Conservation (phyloP, 2,888 invertebrate species). For the Aphidius colemani region DNA sequence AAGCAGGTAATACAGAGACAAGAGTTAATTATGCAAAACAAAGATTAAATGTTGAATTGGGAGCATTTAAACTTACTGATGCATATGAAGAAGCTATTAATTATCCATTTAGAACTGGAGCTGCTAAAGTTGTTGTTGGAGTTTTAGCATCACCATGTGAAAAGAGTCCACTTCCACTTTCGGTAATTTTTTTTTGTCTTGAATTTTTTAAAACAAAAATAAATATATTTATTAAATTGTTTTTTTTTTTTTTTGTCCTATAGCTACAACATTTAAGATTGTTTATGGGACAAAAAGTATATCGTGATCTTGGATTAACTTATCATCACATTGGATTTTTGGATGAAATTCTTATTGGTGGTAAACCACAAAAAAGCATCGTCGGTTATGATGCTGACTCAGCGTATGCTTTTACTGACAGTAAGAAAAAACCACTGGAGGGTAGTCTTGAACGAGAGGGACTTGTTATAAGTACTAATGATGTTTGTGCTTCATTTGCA, state of each 20-base stretch:
- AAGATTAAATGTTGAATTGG: constrained; percentile 62
- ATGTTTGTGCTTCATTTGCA: constrained; percentile 73
- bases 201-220: no score
- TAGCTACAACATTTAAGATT: constrained; percentile 55
- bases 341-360: constrained; percentile 63
- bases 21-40: constrained; percentile 49
- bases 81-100: constrained; percentile 69
- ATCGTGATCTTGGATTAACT: constrained; percentile 66
- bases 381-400: constrained; percentile 68
- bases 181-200: constrained; percentile 59
- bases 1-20: constrained; percentile 38
- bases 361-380: constrained; percentile 65
- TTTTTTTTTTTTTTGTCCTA: constrained; percentile 28
- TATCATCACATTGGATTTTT: constrained; percentile 69
- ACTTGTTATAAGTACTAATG: constrained; percentile 62
- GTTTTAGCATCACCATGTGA: constrained; percentile 69
- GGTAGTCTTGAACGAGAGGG: constrained; percentile 66
- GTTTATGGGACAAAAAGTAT: constrained; percentile 53
- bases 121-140: constrained; percentile 74
- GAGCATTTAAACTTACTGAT: constrained; percentile 57
- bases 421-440: constrained; percentile 67
- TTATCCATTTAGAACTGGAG: constrained; percentile 78
- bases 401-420: constrained; percentile 70
- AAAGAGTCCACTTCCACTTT: constrained; percentile 60
- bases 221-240: constrained; percentile 32